Base-by-base conservation (phyloP, 2,113 vertebrate genomes). In the Mormoops blainvillei region DNA sequence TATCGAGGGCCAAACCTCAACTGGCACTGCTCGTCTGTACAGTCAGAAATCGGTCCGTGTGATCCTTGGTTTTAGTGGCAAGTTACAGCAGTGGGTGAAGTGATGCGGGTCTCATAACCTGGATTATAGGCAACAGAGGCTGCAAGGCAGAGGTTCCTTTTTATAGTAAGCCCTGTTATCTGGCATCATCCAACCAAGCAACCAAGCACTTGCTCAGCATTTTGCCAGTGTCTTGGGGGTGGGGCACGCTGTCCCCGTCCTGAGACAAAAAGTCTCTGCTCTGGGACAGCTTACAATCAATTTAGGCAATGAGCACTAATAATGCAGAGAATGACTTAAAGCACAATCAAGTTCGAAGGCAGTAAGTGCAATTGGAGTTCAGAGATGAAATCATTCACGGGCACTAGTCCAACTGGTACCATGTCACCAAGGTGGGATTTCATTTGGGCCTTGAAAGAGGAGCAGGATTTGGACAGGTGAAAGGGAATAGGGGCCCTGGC, bases 281-380 rank as follows among this genome's bases (percentile, higher is more conserved):
- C 48, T 80, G 36, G 56, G 65, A 92, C 3, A 70, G 28, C 31
- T 89, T 50, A 68, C 45, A 76, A n/a, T 50, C 48, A 36, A 45
- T 83, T 73, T 45, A 50, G 74, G 70, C 78, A 78, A 36, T 26
- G n/a, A 70, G 68, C 22, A 48, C 48, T 58, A 84, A 71, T 78
- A 54, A 88, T 11, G 50, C n/a, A 28, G 67, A 95, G 70, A 88
- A 52, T 54, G 45, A 65, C 67, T 67, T 81, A 71, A 56, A 93
- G 68, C 70, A 91, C 63, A 95, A 77, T 85, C 56, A 89, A 87
- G 65, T 84, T 87, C 86, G 95, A 87, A 94, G 85, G 74, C 31
- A 68, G 24, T 56, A 76, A 85, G 61, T 93, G 31, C 52, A 93
- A 73, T 7, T 74, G 74, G 61, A 91, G 41, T 80, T 93, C 41